Base-by-base conservation (phyloP, 2,888 invertebrate genomes). In the Andrena chrysosceles region DNA sequence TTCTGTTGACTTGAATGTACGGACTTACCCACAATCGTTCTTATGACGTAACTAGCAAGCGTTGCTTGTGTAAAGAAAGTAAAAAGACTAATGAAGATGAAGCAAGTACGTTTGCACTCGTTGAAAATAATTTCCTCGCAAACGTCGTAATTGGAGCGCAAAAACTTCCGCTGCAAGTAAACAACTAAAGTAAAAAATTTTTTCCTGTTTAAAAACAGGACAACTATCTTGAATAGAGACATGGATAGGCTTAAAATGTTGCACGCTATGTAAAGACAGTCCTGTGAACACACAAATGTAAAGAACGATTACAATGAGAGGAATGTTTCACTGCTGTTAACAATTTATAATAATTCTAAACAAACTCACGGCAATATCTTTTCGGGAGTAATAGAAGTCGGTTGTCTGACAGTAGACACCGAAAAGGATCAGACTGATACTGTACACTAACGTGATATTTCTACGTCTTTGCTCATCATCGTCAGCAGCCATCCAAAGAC, bases 401-500 rank as follows among this genome's bases (percentile, higher is more conserved):
- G 71, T 64, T 0, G 31, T 42, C 33, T 84, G 78, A 0, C 88
- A 52, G 2, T 4, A 23, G 54, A 6, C 81, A 66, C 23, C 84
- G 10, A 86, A 82, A 0, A 69, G 0, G 0, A 89, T 68, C 0
- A 84, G 35, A 13, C 10, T 0, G 4, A 89, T 20, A 1, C 87
- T 87, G 20, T 90, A 90, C 60, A 13, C 6, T 0, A 88, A 42
- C 0, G 86, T 84, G 6, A 75, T 16, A 5, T 78, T 26, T 49
- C 89, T 79, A 0, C 78, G 5, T 1, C 66, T 42, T 74, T 84
- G 77, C 7, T 89, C 85, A 4, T n/a, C 48, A 0, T 63, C 10
- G 2, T 69, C 68, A 6, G 71, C 35, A 2, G 87, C 82, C n/a
- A 79, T 26, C 91, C 91, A 91, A 29, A 90, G 82, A 8, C 90